Percentiles rank a stretch among this genome's conserved stretches.
Conservation (phyloP, 2,113 vertebrate genomes). For the Micromys minutus region DNA sequence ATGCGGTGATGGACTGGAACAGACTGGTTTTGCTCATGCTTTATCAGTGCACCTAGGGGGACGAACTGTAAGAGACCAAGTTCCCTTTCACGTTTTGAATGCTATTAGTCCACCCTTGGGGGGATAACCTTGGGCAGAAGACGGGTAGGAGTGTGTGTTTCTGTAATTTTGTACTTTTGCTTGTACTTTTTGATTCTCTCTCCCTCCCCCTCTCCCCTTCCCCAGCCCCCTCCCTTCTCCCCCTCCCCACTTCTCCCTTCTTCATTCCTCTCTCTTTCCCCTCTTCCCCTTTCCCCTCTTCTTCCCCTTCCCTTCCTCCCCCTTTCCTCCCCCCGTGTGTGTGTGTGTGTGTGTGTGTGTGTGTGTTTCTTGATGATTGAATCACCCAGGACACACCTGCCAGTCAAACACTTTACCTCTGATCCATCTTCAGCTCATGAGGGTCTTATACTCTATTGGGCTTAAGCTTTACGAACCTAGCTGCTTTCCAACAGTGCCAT, state of each 20-base stretch:
- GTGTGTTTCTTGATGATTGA: neutral
- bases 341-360: neutral
- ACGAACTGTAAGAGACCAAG: neutral
- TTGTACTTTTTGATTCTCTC: conserved; percentile 7
- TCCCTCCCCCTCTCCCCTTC: neutral
- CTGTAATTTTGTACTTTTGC: neutral
- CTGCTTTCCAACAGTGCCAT: neutral
- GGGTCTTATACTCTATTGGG: neutral
- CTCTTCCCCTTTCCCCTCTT: too few species aligned
- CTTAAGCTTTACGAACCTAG: neutral
- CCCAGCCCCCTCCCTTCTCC: accelerated
- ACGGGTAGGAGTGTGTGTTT: neutral
- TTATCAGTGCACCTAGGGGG: neutral
- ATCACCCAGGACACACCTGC: neutral
- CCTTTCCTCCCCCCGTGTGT: too few species aligned
- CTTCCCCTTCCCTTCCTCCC: too few species aligned
- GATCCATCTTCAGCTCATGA: neutral
- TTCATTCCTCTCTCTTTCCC: too few species aligned
- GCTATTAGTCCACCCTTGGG: neutral
- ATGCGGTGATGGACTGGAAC: neutral
- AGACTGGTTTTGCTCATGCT: neutral
- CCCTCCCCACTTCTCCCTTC: too few species aligned
- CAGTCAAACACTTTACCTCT: neutral
- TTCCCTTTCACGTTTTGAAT: neutral
- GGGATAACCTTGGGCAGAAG: neutral